Conservation (phyloP, 2,797 vertebrate species). For the Cynodonichthys magdalenae region DNA sequence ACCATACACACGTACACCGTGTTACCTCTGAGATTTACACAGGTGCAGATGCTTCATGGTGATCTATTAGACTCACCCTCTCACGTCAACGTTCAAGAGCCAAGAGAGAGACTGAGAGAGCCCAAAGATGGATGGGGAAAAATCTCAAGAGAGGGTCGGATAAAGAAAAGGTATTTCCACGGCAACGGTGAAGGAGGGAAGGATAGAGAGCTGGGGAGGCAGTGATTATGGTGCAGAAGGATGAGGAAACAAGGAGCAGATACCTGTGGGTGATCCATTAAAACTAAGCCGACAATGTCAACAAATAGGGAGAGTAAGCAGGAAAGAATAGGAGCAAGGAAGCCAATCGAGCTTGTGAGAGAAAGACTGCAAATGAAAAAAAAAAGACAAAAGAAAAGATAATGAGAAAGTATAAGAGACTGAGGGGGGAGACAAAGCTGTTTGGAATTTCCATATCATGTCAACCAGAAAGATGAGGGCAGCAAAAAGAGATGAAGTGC, state of each 20-base stretch:
- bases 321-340: conserved; percentile 18
- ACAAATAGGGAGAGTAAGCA: conserved; percentile 47
- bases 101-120: conserved; percentile 54
- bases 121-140: conserved; percentile 66
- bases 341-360: conserved; percentile 4
- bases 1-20: conserved; percentile 3
- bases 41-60: conserved; percentile 77
- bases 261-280: conserved; percentile 72
- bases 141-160: conserved; percentile 58
- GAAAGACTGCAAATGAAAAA: conserved; percentile 24
- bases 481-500: conserved; percentile 26
- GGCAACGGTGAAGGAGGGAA: conserved; percentile 43
- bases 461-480: conserved; percentile 54
- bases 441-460: conserved; percentile 55
- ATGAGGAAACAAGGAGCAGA: conserved; percentile 49
- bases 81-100: conserved; percentile 72
- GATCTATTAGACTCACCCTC: conserved; percentile 77
- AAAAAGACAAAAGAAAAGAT: conserved; percentile 42
- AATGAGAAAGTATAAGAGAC: conserved; percentile 42
- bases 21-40: conserved; percentile 72
- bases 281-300: conserved; percentile 64
- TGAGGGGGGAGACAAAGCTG: conserved; percentile 3
- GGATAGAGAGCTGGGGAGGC: conserved; percentile 45
- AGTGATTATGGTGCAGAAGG: conserved; percentile 56
- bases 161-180: conserved; percentile 68